Evolutionary conservation across 1,140 invertebrate genomes (phyloP).

Genomic region (Teleogryllus occipitalis): DNA sequence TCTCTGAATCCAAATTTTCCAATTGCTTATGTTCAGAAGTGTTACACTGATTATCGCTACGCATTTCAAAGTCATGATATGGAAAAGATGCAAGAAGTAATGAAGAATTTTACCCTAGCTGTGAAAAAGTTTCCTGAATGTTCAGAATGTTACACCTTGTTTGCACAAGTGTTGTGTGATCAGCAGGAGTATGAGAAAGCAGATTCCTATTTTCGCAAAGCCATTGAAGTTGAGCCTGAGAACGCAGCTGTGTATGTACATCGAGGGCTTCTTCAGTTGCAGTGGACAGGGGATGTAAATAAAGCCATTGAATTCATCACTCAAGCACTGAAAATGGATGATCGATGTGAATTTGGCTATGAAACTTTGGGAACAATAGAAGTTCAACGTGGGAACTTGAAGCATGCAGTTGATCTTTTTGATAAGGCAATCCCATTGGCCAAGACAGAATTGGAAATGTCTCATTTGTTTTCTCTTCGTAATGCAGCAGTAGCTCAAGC

Average conservation of each 20-base stretch:
- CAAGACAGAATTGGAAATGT: constrained; percentile 76
- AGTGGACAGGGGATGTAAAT: constrained; percentile 74
- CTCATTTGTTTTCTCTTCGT: constrained; percentile 75
- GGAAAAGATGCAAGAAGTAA: constrained; percentile 46
- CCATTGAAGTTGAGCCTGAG: constrained; percentile 68
- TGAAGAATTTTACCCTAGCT: constrained; percentile 63
- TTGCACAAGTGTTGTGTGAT: constrained; percentile 72
- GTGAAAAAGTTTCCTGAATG: constrained; percentile 73
- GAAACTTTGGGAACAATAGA: constrained; percentile 90
- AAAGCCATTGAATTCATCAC: constrained; percentile 68
- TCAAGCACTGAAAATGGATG: constrained; percentile 77
- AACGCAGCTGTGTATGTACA: constrained; percentile 84
- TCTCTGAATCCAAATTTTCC: constrained; percentile 71
- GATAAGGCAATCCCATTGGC: constrained; percentile 81
- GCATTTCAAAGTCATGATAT: constrained; percentile 46
- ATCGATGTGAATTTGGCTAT: constrained; percentile 88
- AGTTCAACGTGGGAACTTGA: constrained; percentile 81
- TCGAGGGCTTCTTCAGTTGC: constrained; percentile 68
- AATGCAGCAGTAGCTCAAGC: constrained; percentile 81
- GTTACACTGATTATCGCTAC: constrained; percentile 72
- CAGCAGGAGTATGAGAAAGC: constrained; percentile 73
- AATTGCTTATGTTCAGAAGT: constrained; percentile 79
- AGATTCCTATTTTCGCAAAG: constrained; percentile 71
- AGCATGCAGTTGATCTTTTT: constrained; percentile 73
- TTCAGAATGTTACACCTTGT: constrained; percentile 73